Evolutionary conservation across 2,113 vertebrate species (phyloP).

Genomic region (Microcebus ravelobensis): DNA sequence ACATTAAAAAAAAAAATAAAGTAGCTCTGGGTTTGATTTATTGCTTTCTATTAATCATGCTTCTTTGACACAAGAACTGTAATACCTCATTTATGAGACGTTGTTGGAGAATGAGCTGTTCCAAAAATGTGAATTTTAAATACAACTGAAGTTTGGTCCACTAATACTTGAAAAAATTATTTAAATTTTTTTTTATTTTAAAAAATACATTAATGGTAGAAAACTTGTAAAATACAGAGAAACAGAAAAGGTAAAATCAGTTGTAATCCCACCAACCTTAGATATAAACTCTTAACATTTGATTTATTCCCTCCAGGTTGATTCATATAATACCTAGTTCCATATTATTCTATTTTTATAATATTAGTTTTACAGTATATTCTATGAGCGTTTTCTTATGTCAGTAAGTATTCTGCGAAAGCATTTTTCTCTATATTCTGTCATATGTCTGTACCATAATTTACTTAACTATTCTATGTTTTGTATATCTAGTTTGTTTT

Average conservation of each 20-base stretch:
- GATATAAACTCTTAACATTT: neutral
- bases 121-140: neutral
- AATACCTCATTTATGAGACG: neutral
- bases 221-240: slow-evolving; percentile 24
- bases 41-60: neutral
- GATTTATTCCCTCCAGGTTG: neutral
- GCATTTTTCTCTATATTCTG: neutral
- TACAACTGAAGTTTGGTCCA: neutral
- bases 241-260: neutral
- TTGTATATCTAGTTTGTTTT: neutral
- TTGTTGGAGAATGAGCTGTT: neutral
- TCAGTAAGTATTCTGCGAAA: slow-evolving; percentile 10
- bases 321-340: neutral
- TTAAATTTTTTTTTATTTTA: slow-evolving; percentile 18
- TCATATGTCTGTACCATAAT: neutral
- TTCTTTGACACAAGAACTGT: neutral
- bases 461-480: neutral
- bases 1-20: neutral
- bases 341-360: neutral
- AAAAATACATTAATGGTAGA: neutral
- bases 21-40: neutral
- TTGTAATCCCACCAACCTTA: neutral
- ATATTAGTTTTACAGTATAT: neutral
- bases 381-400: neutral
- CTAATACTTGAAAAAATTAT: neutral